Conservation (phyloP, 2,113 vertebrate genomes). For the Rhinoptilus africanus region DNA sequence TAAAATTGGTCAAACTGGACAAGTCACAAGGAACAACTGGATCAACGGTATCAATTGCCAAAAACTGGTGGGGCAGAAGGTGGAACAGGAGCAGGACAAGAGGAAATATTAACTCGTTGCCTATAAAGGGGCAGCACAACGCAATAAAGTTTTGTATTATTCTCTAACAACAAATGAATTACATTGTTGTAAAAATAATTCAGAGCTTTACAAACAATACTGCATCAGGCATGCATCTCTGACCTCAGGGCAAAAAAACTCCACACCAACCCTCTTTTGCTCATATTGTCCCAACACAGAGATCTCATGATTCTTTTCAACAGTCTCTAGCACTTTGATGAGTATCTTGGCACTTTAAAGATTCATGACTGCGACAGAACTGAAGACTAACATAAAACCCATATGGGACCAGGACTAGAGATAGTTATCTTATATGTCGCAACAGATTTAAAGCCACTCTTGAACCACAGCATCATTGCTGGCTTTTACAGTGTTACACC, state of each 20-base stretch:
- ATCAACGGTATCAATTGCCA: not conserved
- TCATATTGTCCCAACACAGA: not conserved
- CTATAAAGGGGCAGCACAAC: not conserved
- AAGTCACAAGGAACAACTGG: not conserved
- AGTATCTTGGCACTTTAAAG: not conserved
- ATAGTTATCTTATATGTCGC: not conserved
- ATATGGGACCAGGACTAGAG: not conserved
- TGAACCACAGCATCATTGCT: not conserved
- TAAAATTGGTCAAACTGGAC: not conserved
- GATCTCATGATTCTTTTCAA: not conserved
- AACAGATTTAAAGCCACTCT: not conserved
- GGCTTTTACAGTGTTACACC: not conserved
- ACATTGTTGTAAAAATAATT: not conserved
- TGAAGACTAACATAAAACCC: not conserved
- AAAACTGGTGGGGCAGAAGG: rapidly evolving
- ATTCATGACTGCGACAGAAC: not conserved
- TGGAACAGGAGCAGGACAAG: not conserved
- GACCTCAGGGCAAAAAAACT: not conserved
- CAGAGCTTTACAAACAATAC: not conserved
- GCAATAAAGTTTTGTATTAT: not conserved
- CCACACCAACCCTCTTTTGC: not conserved
- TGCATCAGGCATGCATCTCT: not conserved
- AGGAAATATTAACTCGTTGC: not conserved
- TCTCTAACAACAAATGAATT: not conserved
- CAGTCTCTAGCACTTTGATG: not conserved